Evolutionary conservation across 2,888 invertebrate species (phyloP), one percentile per base, ranked within the genome.

Genomic region (Drosophila diplacantha): DNA sequence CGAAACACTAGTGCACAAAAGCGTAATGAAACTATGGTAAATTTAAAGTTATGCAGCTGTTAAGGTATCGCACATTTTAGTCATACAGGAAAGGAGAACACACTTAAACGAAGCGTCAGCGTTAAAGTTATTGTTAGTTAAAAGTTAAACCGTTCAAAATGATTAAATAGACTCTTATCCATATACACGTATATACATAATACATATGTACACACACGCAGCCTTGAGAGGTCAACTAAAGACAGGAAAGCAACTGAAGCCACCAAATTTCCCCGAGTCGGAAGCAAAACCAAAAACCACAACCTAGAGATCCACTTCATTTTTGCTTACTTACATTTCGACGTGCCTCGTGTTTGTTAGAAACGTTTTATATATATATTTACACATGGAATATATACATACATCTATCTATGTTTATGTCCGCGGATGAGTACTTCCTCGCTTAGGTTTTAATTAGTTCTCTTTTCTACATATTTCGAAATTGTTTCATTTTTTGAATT

Each of bases 291-390:
- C 55, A 69, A 66, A 69, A 72, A 69, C 43, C 38, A 31, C 18
- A 67, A 68, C 70, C 41, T 61, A 61, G 24, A 74, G 26, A 44
- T 44, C 35, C 60, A 57, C 56, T 67, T 72, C 58, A 64, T 41
- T 76, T 73, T 73, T 73, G 74, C 78, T 81, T 74, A 81, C 71
- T 75, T 80, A 84, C 72, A 83, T 82, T 84, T 84, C 75, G 68
- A 83, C 69, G 83, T 83, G 85, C 83, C 85, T 83, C 78, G 73
- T 76, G 83, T 85, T 83, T 74, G 83, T 80, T 84, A 80, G 81
- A 84, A 84, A 80, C 79, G 74, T 74, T 83, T 81, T 71, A 83
- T 69, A 81, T 73, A 81, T 73, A 83, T 64, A 81, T 81, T 81
- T 69, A 67, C 62, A 78, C 24, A 63, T 55, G 64, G 54, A 59